Conservation (phyloP, 2,888 invertebrate genomes). For the Himalopsyche anomala region DNA sequence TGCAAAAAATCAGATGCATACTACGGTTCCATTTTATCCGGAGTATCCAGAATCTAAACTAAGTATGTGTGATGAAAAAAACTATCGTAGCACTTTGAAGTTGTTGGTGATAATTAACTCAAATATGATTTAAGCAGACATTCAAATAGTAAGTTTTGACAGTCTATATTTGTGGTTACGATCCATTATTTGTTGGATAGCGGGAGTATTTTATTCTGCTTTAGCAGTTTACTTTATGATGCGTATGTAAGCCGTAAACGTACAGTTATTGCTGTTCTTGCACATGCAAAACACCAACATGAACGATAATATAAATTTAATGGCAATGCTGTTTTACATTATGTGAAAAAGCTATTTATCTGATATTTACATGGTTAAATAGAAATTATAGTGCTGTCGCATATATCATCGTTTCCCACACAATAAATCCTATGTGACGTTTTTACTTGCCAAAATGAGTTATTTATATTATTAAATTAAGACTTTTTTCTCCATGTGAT, state of each 20-base stretch:
- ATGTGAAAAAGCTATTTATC: not conserved
- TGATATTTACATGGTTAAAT: not conserved
- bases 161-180: not conserved
- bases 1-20: no score
- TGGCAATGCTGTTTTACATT: not conserved
- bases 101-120: no score
- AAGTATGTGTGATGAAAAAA: no score
- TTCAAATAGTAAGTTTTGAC: not conserved
- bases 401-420: no score
- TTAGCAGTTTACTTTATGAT: not conserved
- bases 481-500: no score
- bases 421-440: no score
- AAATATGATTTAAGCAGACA: not conserved
- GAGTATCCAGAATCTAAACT: no score
- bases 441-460: no score
- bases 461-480: no score
- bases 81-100: no score
- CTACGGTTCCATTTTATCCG: no score
- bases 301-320: not conserved
- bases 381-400: no score
- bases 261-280: slow-evolving; percentile 8
- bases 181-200: not conserved
- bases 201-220: not conserved
- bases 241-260: not conserved
- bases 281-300: slow-evolving; percentile 2